Conservation (phyloP, 2,888 invertebrate species). For the Euproctis similis region DNA sequence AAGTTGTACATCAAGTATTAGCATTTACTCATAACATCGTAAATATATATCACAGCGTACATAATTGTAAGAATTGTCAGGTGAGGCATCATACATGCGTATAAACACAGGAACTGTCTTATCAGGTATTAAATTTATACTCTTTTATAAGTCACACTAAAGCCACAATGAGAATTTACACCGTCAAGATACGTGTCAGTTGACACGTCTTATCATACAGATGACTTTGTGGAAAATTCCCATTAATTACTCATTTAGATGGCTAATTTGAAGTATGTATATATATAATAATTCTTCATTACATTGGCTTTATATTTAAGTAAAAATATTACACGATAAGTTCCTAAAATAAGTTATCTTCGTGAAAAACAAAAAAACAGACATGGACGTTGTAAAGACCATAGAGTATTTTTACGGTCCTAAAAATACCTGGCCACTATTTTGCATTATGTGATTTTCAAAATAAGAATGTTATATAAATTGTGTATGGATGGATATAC, state of each 20-base stretch:
- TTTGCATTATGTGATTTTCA: no score
- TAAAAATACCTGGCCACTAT: no score
- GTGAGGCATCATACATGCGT: conserved; percentile 13
- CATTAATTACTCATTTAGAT: conserved; percentile 24
- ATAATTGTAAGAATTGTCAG: conserved; percentile 4
- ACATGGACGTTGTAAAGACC: no score
- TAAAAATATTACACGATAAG: no score
- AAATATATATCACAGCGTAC: background rate
- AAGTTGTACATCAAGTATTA: no score
- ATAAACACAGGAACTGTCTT: conserved; percentile 17
- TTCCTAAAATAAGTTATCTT: no score
- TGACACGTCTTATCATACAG: conserved; percentile 18
- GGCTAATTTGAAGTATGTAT: background rate
- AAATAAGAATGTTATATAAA: no score
- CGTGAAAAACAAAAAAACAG: no score
- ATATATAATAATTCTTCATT: background rate
- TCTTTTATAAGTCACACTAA: conserved; percentile 6
- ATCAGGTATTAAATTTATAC: conserved; percentile 16
- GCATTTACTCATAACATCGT: no score
- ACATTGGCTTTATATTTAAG: no score
- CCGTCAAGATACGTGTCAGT: conserved; percentile 15
- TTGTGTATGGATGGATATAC: no score
- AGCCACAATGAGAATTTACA: conserved; percentile 14
- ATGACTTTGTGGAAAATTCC: conserved; percentile 41
- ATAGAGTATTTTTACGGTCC: no score